Base-by-base conservation (phyloP, 2,888 invertebrate genomes). In the Rhamnusium bicolor region DNA sequence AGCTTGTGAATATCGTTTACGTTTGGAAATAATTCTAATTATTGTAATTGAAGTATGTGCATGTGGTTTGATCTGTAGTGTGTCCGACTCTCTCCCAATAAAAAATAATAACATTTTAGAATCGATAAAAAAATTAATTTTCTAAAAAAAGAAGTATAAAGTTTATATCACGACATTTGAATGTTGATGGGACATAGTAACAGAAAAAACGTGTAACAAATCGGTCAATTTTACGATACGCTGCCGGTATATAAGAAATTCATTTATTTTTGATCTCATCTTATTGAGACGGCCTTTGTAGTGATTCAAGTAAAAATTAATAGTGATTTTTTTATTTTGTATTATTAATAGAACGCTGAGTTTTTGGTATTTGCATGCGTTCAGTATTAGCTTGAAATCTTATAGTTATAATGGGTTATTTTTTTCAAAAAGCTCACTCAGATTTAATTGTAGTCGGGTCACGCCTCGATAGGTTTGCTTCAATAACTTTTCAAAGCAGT, bases 171-270 rank as follows among this genome's bases (percentile, higher is more conserved):
- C 16, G 63, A 63, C 49, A 24, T 18, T 49, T 21, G 18, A 51
- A 24, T 12, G 18, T 4, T 24, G 53, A 65, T 53, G 53, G 53
- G 51, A 14, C 65, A 16, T 29, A 29, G 32, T 14, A 1, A 0
- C 58, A 51, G 29, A 65, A 65, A 51, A 32, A 10, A 1, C 21
- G 65, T 18, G 65, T 65, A 4, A 32, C 65, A 65, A 65, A 65
- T 65, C 65, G 65, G 65, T 65, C 65, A 53, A 65, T 65, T 65
- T 65, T 32, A 65, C 65, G 65, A 19, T 63, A 63, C 63, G 63
- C 63, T 49, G 63, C 49, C 63, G 49, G 14, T 51, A 63, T 49
- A 63, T 40, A 65, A 65, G 65, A 65, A 65, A 29, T 53, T 29
- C 51, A 65, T 65, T 65, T 65, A 65, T 53, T 63, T 63, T 49